Evolutionary conservation across 2,888 invertebrate species (phyloP), one percentile per base, ranked within the genome.

Genomic region (Dryobotodes eremita): DNA sequence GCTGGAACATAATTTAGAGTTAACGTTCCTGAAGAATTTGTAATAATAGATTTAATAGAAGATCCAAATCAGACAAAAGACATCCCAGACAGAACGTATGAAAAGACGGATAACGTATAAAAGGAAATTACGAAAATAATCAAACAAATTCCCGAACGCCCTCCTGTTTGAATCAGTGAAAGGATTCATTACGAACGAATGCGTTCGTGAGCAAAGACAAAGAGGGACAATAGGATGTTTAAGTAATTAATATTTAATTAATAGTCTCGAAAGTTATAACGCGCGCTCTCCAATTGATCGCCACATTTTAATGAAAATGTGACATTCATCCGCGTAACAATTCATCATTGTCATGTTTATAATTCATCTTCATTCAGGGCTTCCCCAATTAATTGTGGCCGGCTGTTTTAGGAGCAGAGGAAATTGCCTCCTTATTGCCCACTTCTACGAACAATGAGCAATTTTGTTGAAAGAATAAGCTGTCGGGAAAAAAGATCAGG

Each of bases 341-440:
- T 91, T 89, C 84, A 86, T 91, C 91, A 86, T 79, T 88, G 91
- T 90, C 91, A 88, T 90, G 90, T 90, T 90, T 88, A 87, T 90
- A 90, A 91, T 90, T 90, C 84, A 88, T 90, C 91, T 90, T 89
- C 90, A 89, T 91, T 88, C 74, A 86, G 88, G 87, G 84, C 90
- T 87, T 87, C 86, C 85, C 86, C 85, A 85, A 89, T 89, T 86
- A 86, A 87, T 90, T 84, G 80, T 75, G 75, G 70, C 72, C 70
- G 57, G 81, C 82, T 85, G 87, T 88, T 89, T 87, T 76, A 83
- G 61, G 46, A 82, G 70, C 71, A 6, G 59, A 79, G 84, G 78
- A 85, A 88, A 84, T 85, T 87, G 78, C 75, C 79, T 73, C 72
- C 80, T 85, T 85, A 83, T 77, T 77, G 83, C 78, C 71, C 75